These are phyloP conservation scores for Theocolax elegans DNA, from an alignment of 1,140 invertebrate species.

Conservation along the genomic window DNA sequence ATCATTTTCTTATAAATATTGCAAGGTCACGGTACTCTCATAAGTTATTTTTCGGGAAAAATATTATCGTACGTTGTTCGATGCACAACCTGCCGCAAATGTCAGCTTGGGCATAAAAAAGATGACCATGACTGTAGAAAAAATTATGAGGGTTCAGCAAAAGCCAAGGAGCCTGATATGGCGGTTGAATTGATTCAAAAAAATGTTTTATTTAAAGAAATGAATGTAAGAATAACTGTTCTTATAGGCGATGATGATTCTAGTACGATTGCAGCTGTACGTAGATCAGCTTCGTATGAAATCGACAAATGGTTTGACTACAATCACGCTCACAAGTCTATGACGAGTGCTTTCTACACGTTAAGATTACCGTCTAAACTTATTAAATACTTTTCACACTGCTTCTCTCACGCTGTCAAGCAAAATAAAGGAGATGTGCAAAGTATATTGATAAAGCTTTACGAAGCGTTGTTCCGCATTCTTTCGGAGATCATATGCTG, in stretches of 20 bases:
- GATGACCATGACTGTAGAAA: conserved; percentile 35
- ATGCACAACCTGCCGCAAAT: conserved; percentile 12
- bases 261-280: conserved; percentile 3
- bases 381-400: conserved; percentile 11
- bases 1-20: too few species aligned
- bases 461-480: neutral
- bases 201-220: conserved; percentile 35
- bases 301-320: conserved; percentile 6
- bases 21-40: conserved; percentile 3
- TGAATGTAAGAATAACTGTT: neutral
- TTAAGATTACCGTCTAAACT: neutral
- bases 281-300: neutral
- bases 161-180: conserved; percentile 42
- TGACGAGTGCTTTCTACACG: conserved; percentile 6
- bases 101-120: conserved; percentile 8
- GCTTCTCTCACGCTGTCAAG: conserved; percentile 3
- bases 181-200: conserved; percentile 39
- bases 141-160: conserved; percentile 40
- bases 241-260: conserved; percentile 10
- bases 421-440: conserved; percentile 1
- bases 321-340: neutral
- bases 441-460: neutral
- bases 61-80: conserved; percentile 2
- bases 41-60: conserved; percentile 8
- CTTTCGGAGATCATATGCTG: neutral